These are phyloP conservation scores for Euphonia xanthogaster DNA, from an alignment of 2,797 vertebrate genomes.

Conservation along the genomic window DNA sequence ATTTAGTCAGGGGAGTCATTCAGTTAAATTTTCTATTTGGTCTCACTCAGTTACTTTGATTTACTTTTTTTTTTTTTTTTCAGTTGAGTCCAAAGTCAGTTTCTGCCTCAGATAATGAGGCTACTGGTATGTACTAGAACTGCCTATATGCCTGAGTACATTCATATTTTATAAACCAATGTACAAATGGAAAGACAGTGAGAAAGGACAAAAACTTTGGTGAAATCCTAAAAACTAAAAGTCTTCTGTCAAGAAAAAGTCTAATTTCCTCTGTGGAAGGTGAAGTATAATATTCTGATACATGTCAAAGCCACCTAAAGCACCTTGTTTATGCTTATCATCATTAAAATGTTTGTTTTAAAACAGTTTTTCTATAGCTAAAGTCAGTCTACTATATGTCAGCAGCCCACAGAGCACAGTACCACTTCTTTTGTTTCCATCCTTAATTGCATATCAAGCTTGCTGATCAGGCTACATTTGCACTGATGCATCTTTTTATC, in stretches of 20 bases:
- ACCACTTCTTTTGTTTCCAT: neutral
- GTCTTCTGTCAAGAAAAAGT: neutral
- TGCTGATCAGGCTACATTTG: neutral
- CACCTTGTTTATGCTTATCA: neutral
- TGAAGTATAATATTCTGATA: neutral
- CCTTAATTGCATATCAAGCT: neutral
- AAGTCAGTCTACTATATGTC: neutral
- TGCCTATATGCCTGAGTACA: neutral
- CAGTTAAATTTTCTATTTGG: neutral
- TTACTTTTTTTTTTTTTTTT: neutral
- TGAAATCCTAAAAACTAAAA: neutral
- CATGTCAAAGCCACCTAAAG: neutral
- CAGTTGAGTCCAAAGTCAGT: neutral
- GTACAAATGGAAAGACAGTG: neutral
- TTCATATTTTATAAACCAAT: neutral
- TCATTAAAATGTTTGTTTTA: neutral
- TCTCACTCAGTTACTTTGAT: neutral
- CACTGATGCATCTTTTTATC: neutral
- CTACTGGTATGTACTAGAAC: neutral
- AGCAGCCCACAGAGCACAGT: neutral
- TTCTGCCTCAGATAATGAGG: neutral
- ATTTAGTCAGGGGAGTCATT: neutral
- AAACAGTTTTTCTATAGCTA: neutral
- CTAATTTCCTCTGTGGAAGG: neutral
- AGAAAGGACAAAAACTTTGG: neutral